These are phyloP conservation scores for Crotalus horridus DNA, from an alignment of 2,113 vertebrate species.

Conservation along the genomic window DNA sequence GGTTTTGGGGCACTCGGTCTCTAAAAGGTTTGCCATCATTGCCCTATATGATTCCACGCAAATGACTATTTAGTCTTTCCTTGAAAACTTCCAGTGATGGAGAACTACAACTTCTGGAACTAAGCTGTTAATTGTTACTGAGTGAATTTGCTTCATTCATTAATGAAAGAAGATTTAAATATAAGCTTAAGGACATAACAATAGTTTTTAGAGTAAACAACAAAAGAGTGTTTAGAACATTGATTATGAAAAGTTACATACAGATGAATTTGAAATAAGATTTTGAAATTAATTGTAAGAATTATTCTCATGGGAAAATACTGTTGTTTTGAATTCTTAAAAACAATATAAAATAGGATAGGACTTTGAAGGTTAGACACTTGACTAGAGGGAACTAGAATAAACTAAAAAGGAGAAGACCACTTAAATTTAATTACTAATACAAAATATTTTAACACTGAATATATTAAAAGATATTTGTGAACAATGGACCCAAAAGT, in stretches of 20 bases:
- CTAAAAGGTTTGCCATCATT: too few species aligned
- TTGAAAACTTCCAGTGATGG: background rate
- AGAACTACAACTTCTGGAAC: background rate
- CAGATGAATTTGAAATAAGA: background rate
- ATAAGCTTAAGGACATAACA: background rate
- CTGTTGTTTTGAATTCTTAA: background rate
- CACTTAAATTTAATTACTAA: background rate
- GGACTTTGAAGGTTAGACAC: background rate
- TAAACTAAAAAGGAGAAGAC: background rate
- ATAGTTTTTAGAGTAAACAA: background rate
- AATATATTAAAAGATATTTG: background rate
- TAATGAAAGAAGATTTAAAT: background rate
- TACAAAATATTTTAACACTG: background rate
- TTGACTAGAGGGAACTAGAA: background rate
- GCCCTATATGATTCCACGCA: background rate
- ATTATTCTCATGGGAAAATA: background rate
- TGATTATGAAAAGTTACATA: background rate
- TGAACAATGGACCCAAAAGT: background rate
- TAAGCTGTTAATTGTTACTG: background rate
- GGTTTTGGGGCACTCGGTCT: too few species aligned
- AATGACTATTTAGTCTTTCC: background rate
- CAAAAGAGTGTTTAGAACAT: background rate
- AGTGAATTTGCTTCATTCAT: background rate
- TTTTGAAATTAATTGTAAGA: background rate
- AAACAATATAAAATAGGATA: background rate